Evolutionary conservation across 2,888 invertebrate species (phyloP).

Genomic region (Schizaphis graminum): DNA sequence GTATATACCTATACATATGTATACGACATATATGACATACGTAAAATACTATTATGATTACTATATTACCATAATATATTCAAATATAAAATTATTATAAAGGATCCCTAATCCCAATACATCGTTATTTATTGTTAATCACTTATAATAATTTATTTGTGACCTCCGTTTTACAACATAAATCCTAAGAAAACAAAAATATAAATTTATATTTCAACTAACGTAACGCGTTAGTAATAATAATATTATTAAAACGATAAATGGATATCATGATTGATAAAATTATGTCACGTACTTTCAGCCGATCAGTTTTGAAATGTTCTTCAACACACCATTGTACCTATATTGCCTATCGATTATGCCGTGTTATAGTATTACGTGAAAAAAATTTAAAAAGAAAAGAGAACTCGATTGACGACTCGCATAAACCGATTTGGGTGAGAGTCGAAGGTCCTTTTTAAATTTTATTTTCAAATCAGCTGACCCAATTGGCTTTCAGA

Average conservation of each 20-base stretch:
- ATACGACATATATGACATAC: background rate
- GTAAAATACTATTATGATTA: background rate
- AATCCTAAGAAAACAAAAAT: background rate
- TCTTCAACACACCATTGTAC: background rate
- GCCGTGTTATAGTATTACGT: background rate
- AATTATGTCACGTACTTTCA: background rate
- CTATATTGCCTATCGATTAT: background rate
- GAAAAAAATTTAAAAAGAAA: background rate
- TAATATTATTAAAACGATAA: background rate
- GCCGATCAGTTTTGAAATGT: background rate
- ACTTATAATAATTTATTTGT: background rate
- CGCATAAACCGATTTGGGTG: background rate
- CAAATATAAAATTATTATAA: background rate
- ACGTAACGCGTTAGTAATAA: background rate
- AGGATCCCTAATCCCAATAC: background rate
- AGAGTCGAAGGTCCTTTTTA: background rate
- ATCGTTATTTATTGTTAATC: background rate
- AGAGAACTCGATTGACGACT: background rate
- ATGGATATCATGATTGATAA: background rate
- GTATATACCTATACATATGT: too few relatives aligned
- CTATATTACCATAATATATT: background rate
- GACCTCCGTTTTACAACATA: background rate
- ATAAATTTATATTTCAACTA: background rate
- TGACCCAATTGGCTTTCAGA: background rate
- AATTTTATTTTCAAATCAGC: background rate